A percentile compares a stretch with the other conserved stretches of the same genome.
Evolutionary conservation across 2,888 invertebrate species (phyloP).

Genomic region (Abrostola triplasia): DNA sequence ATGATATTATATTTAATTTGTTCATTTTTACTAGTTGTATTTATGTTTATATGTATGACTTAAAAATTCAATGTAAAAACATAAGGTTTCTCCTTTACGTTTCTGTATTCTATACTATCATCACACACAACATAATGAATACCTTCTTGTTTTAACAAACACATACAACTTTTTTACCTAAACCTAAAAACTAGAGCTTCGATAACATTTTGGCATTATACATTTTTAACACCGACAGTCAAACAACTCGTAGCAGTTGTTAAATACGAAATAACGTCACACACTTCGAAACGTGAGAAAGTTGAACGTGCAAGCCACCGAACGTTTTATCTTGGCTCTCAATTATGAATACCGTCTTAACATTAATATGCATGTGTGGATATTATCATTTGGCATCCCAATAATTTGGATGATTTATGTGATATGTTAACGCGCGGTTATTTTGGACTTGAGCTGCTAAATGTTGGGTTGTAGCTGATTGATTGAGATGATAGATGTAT

Average conservation of each 20-base stretch:
- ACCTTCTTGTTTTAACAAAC: too few species aligned
- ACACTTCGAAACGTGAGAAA: conserved; percentile 19
- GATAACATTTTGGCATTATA: neutral
- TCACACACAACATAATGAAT: too few species aligned
- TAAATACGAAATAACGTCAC: conserved; percentile 1
- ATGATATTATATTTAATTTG: too few species aligned
- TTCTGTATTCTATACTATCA: too few species aligned
- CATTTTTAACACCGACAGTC: neutral
- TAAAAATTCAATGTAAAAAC: too few species aligned
- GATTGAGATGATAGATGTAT: neutral
- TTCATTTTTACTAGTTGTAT: too few species aligned
- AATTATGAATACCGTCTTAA: conserved; percentile 36
- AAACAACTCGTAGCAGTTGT: conserved; percentile 5
- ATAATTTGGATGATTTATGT: conserved; percentile 36
- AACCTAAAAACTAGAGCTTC: neutral
- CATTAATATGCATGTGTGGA: conserved; percentile 49
- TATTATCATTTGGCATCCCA: conserved; percentile 31
- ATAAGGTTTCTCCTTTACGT: too few species aligned
- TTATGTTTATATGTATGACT: too few species aligned
- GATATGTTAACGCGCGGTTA: conserved; percentile 19
- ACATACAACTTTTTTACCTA: too few species aligned
- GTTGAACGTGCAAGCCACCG: conserved; percentile 26
- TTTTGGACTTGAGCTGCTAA: neutral
- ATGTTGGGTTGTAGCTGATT: neutral
- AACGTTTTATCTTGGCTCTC: conserved; percentile 44